Evolutionary conservation across 2,888 invertebrate genomes (phyloP), one percentile per base, ranked within the genome.

Genomic region (Stomorhina lunata): DNA sequence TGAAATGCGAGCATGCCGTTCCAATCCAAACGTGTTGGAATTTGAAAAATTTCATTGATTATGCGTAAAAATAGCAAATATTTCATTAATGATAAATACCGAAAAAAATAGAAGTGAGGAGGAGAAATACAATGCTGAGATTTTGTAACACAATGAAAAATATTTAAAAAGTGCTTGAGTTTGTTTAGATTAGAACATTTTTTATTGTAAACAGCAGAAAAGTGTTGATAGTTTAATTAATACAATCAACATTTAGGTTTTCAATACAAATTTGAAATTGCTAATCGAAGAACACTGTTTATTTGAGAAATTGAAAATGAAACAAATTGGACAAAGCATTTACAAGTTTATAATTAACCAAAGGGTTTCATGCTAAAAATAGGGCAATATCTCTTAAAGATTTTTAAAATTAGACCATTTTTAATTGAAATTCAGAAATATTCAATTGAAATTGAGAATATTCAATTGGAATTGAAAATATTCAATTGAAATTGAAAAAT

Each of bases 41-140:
- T 80, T 80, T 27, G 40, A 73, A 73, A 66, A 57, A 80, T 73
- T 72, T 61, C 69, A 77, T 59, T 69, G 20, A 69, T 69, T 69
- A 61, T 77, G 77, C 50, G 77, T 69, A 66, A 48, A 66, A 76
- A 76, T 75, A 55, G 32, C 72, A 43, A 65, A 55, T 20, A 32
- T 43, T 55, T 57, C 10, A 34, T 10, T 32, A 34, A 32, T 17
- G 15, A 10, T 48, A 17, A 55, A 4, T 2, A 40, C 20, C 4
- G 25, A 34, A 25, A 22, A 6, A 34, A 15, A 40, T 10, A 43
- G 9, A 25, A 3, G 32, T 4, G 7, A 15, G 15, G 40, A 15
- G 37, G 1, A 25, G 7, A 37, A 40, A 48, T 15, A 50, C 17
- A 66, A 32, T 50, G 12, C 15, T n/a, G 29, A 22, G 50, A 50